These are phyloP conservation scores for Xylophagus ater DNA, from an alignment of 2,888 invertebrate genomes.

Conservation along the genomic window DNA sequence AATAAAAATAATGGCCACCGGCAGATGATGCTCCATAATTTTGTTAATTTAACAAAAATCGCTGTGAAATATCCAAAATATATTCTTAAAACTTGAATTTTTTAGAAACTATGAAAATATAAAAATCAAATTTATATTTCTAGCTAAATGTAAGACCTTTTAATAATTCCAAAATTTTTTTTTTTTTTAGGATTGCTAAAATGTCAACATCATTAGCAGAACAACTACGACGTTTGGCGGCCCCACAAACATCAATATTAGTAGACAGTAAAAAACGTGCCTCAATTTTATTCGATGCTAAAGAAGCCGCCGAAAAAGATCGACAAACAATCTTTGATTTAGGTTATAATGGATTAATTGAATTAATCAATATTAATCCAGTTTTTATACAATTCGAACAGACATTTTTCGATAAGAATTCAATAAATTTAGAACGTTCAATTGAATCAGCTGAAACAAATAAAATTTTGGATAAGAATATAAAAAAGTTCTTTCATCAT, in stretches of 20 bases:
- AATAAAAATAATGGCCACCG: too few species aligned
- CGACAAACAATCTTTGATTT: slow-evolving; percentile 76
- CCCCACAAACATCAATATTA: slow-evolving; percentile 62
- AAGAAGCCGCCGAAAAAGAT: slow-evolving; percentile 79
- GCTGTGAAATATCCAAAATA: too few species aligned
- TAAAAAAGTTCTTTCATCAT: slow-evolving; percentile 66
- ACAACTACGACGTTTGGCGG: slow-evolving; percentile 62
- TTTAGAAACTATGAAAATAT: too few species aligned
- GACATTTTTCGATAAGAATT: slow-evolving; percentile 64
- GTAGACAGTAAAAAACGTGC: slow-evolving; percentile 56
- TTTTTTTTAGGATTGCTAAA: too few species aligned
- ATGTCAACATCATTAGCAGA: slow-evolving; percentile 66
- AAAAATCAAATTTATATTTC: too few species aligned
- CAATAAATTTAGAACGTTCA: slow-evolving; percentile 69
- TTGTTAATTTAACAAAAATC: too few species aligned
- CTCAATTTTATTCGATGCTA: slow-evolving; percentile 80
- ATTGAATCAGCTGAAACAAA: slow-evolving; percentile 67
- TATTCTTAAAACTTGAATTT: too few species aligned
- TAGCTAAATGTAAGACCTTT: too few species aligned
- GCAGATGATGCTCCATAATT: too few species aligned
- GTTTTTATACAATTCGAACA: slow-evolving; percentile 61
- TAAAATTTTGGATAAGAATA: slow-evolving; percentile 56
- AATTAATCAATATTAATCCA: slow-evolving; percentile 62
- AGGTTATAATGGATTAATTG: slow-evolving; percentile 74
- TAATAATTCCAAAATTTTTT: too few species aligned